Base-by-base conservation (phyloP, 2,113 vertebrate species). In the Equus przewalskii region DNA sequence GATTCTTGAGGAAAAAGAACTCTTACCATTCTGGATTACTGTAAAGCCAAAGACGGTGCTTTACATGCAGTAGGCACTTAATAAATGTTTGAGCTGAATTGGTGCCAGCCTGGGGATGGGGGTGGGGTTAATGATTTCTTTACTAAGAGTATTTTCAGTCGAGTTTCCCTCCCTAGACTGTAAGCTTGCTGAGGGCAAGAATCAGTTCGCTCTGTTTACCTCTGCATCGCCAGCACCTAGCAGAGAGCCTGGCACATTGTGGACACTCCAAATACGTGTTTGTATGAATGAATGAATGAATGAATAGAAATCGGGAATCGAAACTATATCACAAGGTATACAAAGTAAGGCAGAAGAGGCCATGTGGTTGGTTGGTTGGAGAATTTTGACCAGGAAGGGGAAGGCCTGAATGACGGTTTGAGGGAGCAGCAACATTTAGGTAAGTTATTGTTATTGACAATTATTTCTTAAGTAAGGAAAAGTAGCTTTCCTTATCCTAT, bases 381-480 rank as follows among this genome's bases (percentile, higher is more conserved):
- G 62, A 70, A 58, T 65, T 89, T 51, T 73, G 80, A 75, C 24
- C 83, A 92, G 83, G 83, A 94, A 73, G 82, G 41, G 54, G 64
- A 83, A 85, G 58, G 6, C 51, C 69, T 33, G 56, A 67, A 60
- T 76, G 76, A 58, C 16, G 91, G 36, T 22, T 15, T 19, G 49
- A 83, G 60, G 78, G 51, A 82, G 51, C 65, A 56, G 69, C 41
- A 81, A 81, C 11, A 13, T n/a, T 14, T 67, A 30, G 64, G 8
- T 56, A 75, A 51, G 6, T 82, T 36, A 7, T 5, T 49, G 19
- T 56, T 30, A 28, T 4, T 69, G 60, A 64, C 12, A 30, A 58
- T 82, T 58, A 28, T 65, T 62, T 94, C 60, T 94, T 41, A 73
- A 82, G 69, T 46, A 22, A 64, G 87, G 44, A 76, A 91, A 18